Percentiles rank a stretch among this genome's conserved stretches.
Evolutionary conservation across 2,113 vertebrate species (phyloP).

Genomic region (Saccopteryx bilineata): DNA sequence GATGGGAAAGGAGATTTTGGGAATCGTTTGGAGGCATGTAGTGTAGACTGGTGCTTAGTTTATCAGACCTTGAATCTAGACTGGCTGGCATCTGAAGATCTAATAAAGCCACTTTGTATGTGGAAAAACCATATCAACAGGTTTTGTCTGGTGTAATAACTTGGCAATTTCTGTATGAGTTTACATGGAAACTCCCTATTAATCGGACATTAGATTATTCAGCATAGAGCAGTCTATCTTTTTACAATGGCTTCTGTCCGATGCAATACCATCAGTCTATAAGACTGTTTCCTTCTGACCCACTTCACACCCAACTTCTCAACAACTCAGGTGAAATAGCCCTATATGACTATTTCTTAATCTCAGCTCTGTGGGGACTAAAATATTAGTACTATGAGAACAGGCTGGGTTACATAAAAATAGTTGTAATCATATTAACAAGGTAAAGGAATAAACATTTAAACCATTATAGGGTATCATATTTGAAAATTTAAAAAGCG

Average conservation of each 20-base stretch:
- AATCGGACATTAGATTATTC: neutral
- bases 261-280: neutral
- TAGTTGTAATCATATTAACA: neutral
- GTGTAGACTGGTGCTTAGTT: too few relatives aligned
- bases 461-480: neutral
- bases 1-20: neutral
- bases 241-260: neutral
- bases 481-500: neutral
- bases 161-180: neutral
- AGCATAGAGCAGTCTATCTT: neutral
- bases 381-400: neutral
- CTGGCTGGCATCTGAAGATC: neutral
- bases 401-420: neutral
- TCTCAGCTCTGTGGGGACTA: neutral
- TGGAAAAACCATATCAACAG: neutral
- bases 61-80: neutral
- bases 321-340: neutral
- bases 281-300: neutral
- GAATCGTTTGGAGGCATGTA: neutral
- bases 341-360: neutral
- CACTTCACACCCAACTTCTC: neutral
- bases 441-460: neutral
- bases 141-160: neutral
- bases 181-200: neutral
- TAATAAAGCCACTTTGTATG: neutral